Conservation (phyloP, 2,797 vertebrate species). For the Oryzias sinensis region DNA sequence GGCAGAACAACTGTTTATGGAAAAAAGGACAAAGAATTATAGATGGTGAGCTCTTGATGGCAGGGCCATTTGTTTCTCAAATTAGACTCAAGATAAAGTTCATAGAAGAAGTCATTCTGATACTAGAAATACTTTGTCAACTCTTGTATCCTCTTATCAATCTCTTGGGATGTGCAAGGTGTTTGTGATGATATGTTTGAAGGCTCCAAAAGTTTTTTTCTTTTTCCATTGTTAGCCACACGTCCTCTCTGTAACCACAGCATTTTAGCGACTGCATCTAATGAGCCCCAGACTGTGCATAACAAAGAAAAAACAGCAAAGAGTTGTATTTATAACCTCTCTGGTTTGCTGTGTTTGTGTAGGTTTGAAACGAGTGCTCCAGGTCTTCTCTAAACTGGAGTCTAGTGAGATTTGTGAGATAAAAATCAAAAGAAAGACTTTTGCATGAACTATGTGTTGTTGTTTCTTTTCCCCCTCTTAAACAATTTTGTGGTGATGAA, state of each 20-base stretch:
- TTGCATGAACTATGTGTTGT: not conserved
- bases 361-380: not conserved
- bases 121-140: slow-evolving; percentile 53
- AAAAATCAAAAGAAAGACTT: not conserved
- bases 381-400: not conserved
- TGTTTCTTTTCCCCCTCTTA: too few species aligned
- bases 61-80: slow-evolving; percentile 69
- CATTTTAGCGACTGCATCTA: not conserved
- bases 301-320: not conserved
- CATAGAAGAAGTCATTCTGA: slow-evolving; percentile 63
- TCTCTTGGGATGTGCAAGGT: slow-evolving; percentile 6
- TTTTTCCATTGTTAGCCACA: slow-evolving; percentile 3
- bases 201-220: slow-evolving; percentile 1
- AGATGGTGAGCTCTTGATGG: slow-evolving; percentile 64
- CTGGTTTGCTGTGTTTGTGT: not conserved
- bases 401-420: not conserved
- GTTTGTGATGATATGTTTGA: slow-evolving; percentile 18
- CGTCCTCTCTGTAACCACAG: not conserved
- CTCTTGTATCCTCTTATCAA: slow-evolving; percentile 32
- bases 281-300: not conserved
- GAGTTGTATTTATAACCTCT: not conserved
- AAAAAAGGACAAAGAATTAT: slow-evolving; percentile 68
- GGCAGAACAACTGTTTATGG: slow-evolving; percentile 72
- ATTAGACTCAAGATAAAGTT: slow-evolving; percentile 63
- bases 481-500: too few species aligned